Percentiles rank a stretch among this genome's conserved stretches.
These are phyloP conservation scores for Cancer borealis DNA, from an alignment of 2,888 invertebrate species.

Conservation along the genomic window DNA sequence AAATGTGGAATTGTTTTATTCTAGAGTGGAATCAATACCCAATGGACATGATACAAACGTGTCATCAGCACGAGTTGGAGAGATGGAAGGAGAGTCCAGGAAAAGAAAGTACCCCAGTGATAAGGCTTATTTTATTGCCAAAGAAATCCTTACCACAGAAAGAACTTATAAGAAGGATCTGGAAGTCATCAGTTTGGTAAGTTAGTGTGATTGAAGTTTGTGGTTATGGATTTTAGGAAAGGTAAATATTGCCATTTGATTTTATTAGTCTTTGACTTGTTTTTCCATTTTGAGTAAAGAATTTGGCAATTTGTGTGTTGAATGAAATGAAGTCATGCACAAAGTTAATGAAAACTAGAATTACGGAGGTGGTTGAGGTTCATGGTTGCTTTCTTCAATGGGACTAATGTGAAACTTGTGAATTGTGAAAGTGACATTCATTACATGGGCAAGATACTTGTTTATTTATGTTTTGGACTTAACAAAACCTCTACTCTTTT, in stretches of 20 bases:
- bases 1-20: neutral
- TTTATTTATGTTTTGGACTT: too few relatives aligned
- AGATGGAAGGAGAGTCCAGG: slow-evolving; percentile 67
- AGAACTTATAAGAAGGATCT: slow-evolving; percentile 96
- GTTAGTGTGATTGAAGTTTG: slow-evolving; percentile 80
- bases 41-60: slow-evolving; percentile 70
- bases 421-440: too few relatives aligned
- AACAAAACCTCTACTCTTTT: too few relatives aligned
- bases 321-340: too few relatives aligned
- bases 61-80: slow-evolving; percentile 57
- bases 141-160: slow-evolving; percentile 97
- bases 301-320: neutral
- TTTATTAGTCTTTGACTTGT: too few relatives aligned
- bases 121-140: slow-evolving; percentile 90
- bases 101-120: slow-evolving; percentile 84
- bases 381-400: too few relatives aligned
- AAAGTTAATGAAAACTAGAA: too few relatives aligned
- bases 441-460: too few relatives aligned
- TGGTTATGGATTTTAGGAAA: neutral
- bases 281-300: neutral
- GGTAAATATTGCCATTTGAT: neutral
- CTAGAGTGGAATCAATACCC: slow-evolving; percentile 66
- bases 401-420: too few relatives aligned
- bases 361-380: too few relatives aligned
- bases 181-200: slow-evolving; percentile 92